Conservation (phyloP, 2,888 invertebrate species). For the Harpagoxenus sublaevis region DNA sequence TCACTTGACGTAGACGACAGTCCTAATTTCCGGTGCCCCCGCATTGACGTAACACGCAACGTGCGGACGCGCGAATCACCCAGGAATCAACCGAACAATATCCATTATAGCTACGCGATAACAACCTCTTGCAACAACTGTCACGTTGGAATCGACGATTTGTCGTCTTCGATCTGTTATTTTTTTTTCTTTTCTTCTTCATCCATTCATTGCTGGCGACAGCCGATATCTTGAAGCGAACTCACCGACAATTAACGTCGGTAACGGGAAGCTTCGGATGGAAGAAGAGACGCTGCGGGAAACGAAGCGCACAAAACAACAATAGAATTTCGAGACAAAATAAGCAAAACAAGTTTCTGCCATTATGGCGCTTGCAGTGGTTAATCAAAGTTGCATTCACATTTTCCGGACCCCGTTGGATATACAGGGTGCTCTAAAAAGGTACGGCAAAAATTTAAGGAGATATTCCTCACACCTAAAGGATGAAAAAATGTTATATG, state of each 20-base stretch:
- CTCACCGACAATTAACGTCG: conserved; percentile 62
- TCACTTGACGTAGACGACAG: background rate
- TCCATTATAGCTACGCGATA: conserved; percentile 47
- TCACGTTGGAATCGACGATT: conserved; percentile 42
- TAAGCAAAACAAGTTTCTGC: background rate
- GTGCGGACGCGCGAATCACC: conserved; percentile 5
- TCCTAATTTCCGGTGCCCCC: background rate
- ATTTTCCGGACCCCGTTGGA: background rate
- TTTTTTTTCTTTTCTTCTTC: background rate
- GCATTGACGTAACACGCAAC: conserved; percentile 29
- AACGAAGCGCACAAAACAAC: background rate
- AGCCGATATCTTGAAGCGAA: conserved; percentile 56
- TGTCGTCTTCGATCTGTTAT: conserved; percentile 15
- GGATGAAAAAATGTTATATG: no score
- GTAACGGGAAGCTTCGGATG: conserved; percentile 10
- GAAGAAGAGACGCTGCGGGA: background rate
- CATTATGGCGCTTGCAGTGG: background rate
- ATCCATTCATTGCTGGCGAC: conserved; percentile 23
- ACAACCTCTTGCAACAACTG: conserved; percentile 28
- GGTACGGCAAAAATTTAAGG: no score
- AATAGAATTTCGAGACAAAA: background rate
- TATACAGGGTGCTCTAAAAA: no score
- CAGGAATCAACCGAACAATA: conserved; percentile 63
- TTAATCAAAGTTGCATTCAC: conserved; percentile 1
- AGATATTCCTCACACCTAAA: no score